These are phyloP conservation scores for Cephalopachus bancanus DNA, from an alignment of 2,797 vertebrate genomes.

Conservation along the genomic window DNA sequence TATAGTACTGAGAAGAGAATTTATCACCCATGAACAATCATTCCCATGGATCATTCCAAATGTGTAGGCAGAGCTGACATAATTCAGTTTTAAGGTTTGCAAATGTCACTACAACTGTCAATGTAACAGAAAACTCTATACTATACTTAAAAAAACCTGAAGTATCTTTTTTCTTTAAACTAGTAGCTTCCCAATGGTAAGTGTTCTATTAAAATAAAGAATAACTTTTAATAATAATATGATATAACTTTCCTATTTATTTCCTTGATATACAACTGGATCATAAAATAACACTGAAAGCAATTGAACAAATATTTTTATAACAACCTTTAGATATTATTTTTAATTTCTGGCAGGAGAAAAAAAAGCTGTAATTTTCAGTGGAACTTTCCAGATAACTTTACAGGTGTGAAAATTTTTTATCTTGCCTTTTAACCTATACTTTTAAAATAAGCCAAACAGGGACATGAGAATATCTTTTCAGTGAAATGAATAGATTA, in stretches of 20 bases:
- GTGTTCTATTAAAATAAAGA: conserved; percentile 1
- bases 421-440: not conserved
- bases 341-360: not conserved
- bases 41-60: not conserved
- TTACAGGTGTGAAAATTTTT: conserved; percentile 1
- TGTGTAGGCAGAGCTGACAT: not conserved
- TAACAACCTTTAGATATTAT: not conserved
- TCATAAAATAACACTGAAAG: conserved; percentile 37
- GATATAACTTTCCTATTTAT: not conserved
- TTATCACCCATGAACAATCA: not conserved
- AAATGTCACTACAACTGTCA: conserved; percentile 60
- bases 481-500: not conserved
- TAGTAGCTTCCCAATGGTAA: not conserved
- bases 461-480: not conserved
- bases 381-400: not conserved
- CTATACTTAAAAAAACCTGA: conserved; percentile 29
- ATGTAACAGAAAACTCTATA: conserved; percentile 30
- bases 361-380: not conserved
- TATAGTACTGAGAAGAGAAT: not conserved
- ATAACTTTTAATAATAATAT: conserved; percentile 19
- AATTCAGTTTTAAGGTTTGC: conserved; percentile 26
- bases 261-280: not conserved
- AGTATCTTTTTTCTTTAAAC: not conserved
- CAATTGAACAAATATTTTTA: not conserved
- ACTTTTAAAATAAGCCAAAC: not conserved